Conservation (phyloP, 2,888 invertebrate species). For the Glyphotaelius pellucidus region DNA sequence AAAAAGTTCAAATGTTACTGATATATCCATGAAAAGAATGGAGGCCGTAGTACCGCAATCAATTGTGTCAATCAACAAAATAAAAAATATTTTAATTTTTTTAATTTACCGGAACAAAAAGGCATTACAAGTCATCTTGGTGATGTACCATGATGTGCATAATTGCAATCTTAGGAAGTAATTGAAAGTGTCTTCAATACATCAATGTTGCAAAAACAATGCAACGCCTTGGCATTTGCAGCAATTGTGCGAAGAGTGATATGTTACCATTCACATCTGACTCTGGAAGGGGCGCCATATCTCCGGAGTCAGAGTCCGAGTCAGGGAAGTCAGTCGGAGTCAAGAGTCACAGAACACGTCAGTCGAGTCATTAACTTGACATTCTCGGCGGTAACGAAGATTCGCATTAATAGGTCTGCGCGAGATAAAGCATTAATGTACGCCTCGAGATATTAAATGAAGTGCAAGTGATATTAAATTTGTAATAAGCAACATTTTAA, state of each 20-base stretch:
- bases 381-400: conserved; percentile 10
- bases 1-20: no score
- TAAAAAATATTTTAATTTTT: not conserved
- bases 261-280: conserved; percentile 43
- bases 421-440: not conserved
- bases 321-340: conserved; percentile 42
- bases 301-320: conserved; percentile 38
- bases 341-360: conserved; percentile 55
- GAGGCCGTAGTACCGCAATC: no score
- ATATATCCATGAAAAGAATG: no score
- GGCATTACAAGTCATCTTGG: not conserved
- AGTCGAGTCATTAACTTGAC: conserved; percentile 35
- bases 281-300: conserved; percentile 44
- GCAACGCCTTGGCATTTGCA: conserved; percentile 12
- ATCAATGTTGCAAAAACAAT: conserved; percentile 53
- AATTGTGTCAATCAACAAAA: no score
- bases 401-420: conserved; percentile 5
- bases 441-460: not conserved
- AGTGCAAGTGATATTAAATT: conserved; percentile 19
- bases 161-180: conserved; percentile 41
- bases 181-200: conserved; percentile 44
- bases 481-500: not conserved
- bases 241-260: conserved; percentile 40
- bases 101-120: not conserved
- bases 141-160: conserved; percentile 12